Percentiles rank a stretch among this genome's conserved stretches.
These are phyloP conservation scores for Cosmia trapezina DNA, from an alignment of 2,888 invertebrate species.

Conservation along the genomic window DNA sequence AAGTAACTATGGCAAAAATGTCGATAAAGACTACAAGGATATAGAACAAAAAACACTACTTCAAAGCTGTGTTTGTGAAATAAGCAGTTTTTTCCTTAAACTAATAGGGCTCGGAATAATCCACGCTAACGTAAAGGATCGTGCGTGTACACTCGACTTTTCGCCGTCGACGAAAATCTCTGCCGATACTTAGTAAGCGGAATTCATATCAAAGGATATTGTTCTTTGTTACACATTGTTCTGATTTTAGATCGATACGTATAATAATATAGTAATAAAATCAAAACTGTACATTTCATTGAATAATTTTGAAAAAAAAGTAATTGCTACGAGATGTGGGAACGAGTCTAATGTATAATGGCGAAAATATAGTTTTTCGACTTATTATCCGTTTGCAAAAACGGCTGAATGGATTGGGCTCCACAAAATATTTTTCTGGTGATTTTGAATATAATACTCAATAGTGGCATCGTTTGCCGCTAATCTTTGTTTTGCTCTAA, in stretches of 20 bases:
- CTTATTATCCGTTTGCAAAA: too few relatives aligned
- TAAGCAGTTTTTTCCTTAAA: constrained; percentile 52
- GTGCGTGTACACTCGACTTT: constrained; percentile 20
- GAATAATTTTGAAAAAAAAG: too few relatives aligned
- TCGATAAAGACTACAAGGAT: too few relatives aligned
- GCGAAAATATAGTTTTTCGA: too few relatives aligned
- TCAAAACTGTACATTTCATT: too few relatives aligned
- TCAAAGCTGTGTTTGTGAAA: constrained; percentile 36
- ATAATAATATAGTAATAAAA: too few relatives aligned
- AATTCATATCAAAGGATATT: constrained; percentile 29
- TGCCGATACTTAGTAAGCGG: constrained; percentile 11
- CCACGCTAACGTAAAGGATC: constrained; percentile 5
- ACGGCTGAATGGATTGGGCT: too few relatives aligned
- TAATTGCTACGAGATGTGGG: too few relatives aligned
- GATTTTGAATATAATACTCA: neutral
- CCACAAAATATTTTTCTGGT: too few relatives aligned
- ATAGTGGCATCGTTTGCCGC: neutral
- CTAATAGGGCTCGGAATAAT: constrained; percentile 47
- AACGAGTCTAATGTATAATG: too few relatives aligned
- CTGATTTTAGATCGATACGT: neutral
- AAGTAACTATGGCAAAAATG: constrained; percentile 16
- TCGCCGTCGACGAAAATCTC: constrained; percentile 21
- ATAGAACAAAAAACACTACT: constrained; percentile 27
- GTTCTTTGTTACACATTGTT: constrained; percentile 23
- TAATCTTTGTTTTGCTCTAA: neutral